Percentiles rank a stretch among this genome's conserved stretches.
These are phyloP conservation scores for Melieria crassipennis DNA, from an alignment of 2,888 invertebrate genomes.

Conservation along the genomic window DNA sequence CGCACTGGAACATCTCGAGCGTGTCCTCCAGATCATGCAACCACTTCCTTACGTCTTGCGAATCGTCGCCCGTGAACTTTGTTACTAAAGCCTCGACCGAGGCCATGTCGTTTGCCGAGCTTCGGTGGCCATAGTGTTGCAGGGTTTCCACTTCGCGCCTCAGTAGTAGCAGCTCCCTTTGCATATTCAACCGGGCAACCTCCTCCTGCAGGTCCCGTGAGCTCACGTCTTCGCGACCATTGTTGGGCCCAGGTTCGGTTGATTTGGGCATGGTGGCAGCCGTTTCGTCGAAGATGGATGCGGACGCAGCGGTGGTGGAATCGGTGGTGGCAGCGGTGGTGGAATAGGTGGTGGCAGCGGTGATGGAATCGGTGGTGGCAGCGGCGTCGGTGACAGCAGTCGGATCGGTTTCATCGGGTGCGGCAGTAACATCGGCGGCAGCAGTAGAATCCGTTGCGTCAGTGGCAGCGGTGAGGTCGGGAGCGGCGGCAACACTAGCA, in stretches of 20 bases:
- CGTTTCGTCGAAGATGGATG: not conserved
- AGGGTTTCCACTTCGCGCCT: not conserved
- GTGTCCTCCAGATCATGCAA: not conserved
- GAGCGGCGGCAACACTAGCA: not conserved
- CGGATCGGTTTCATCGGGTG: not conserved
- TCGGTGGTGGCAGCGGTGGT: not conserved
- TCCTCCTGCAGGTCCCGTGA: not conserved
- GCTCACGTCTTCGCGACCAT: not conserved
- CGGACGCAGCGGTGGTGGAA: not conserved
- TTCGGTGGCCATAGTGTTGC: not conserved
- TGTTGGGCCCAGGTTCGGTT: too few relatives aligned
- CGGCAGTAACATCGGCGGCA: not conserved
- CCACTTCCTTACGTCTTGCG: not conserved
- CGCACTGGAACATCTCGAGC: not conserved
- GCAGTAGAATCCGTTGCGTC: not conserved
- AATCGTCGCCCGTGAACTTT: not conserved
- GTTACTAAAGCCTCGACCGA: not conserved
- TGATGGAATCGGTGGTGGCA: not conserved
- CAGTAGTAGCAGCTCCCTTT: not conserved
- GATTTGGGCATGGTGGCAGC: too few relatives aligned
- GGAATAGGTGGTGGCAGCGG: not conserved
- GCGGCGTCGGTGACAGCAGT: not conserved
- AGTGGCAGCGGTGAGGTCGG: not conserved
- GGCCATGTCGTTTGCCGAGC: not conserved
- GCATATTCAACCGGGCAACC: not conserved